phyloP scores from a whole-genome alignment of 92 coral and sea anemone species.

The Diadumene lineata region DNA sequence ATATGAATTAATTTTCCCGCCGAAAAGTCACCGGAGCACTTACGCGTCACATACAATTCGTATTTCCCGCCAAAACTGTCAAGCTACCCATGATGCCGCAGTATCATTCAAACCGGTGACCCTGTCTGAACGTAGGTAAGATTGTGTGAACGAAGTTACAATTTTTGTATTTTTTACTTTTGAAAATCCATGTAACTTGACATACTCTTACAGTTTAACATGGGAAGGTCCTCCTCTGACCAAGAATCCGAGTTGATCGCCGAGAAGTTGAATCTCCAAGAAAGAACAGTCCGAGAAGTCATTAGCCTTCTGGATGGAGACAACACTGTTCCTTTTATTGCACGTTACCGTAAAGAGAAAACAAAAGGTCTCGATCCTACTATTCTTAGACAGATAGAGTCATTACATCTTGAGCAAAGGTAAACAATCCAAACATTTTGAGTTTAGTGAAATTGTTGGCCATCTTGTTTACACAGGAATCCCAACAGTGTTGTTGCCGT shows the following conservation, averaged over 20 bases:
- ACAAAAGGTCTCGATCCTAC: conserved; percentile 86
- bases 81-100: too few species aligned
- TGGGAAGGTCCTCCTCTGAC: too few species aligned
- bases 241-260: conserved; percentile 44
- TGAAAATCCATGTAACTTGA: too few species aligned
- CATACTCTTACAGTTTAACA: too few species aligned
- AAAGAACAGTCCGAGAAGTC: conserved; percentile 40
- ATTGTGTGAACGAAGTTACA: too few species aligned
- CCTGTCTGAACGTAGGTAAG: too few species aligned
- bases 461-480: conserved; percentile 3
- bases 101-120: too few species aligned
- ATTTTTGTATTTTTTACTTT: too few species aligned
- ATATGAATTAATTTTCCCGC: too few species aligned
- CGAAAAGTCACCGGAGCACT: too few species aligned
- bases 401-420: conserved; percentile 61
- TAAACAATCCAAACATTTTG: conserved; percentile 23
- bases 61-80: too few species aligned
- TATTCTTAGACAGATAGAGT: conserved; percentile 67
- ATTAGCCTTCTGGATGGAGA: conserved; percentile 68
- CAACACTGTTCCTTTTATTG: conserved; percentile 89
- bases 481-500: conserved; percentile 8
- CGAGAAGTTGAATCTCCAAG: conserved; percentile 46
- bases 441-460: neutral
- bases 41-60: too few species aligned
- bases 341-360: conserved; percentile 81